These are phyloP conservation scores for Hirudinaria manillensis DNA, from an alignment of 2,888 invertebrate genomes.

Conservation along the genomic window DNA sequence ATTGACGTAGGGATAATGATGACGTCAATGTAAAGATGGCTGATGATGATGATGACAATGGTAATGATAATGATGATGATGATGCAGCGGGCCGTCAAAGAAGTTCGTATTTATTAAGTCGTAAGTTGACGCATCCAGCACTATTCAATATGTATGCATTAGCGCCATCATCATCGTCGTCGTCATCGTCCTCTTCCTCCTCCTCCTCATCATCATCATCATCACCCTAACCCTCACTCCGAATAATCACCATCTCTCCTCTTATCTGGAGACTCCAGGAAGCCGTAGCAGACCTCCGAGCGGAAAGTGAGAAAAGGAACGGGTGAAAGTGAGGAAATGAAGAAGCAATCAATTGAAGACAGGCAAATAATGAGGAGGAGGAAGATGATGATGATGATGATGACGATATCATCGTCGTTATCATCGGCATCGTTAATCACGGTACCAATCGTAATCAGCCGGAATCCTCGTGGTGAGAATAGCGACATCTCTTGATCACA, in stretches of 20 bases:
- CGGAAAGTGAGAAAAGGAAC: too few species aligned
- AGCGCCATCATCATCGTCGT: slow-evolving; percentile 31
- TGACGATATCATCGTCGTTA: slow-evolving; percentile 33
- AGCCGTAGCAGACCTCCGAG: too few species aligned
- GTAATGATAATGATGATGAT: neutral
- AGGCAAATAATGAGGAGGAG: too few species aligned
- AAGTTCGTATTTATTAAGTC: neutral
- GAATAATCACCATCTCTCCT: slow-evolving; percentile 28
- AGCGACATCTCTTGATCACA: slow-evolving; percentile 14
- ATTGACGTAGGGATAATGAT: neutral
- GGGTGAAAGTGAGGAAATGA: too few species aligned
- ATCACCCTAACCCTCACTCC: slow-evolving; percentile 30
- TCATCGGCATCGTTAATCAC: slow-evolving; percentile 31
- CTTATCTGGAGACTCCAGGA: too few species aligned
- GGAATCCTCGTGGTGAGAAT: slow-evolving; percentile 33
- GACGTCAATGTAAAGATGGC: neutral
- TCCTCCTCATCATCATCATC: slow-evolving; percentile 33
- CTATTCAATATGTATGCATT: too few species aligned
- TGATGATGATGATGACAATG: neutral
- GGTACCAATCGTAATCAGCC: slow-evolving; percentile 32
- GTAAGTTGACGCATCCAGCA: neutral
- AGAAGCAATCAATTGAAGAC: too few species aligned
- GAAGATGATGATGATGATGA: slow-evolving; percentile 18
- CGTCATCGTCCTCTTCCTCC: slow-evolving; percentile 31
- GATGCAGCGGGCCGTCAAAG: neutral